Evolutionary conservation across 2,888 invertebrate genomes (phyloP), one percentile per base, ranked within the genome.

Genomic region (Apantesis nais): DNA sequence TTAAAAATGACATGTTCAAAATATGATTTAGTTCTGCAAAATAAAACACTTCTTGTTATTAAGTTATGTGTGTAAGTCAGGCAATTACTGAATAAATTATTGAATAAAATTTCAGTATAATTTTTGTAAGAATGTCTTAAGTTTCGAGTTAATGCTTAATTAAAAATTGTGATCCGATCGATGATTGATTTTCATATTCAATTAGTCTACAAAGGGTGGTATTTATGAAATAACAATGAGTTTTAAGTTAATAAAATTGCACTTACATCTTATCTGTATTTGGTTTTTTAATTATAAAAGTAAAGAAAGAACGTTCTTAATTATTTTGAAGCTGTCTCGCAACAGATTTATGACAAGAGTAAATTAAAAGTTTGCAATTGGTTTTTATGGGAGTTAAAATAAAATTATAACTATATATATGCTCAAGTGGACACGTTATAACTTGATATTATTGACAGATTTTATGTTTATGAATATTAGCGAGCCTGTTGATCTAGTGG

Each of bases 241-340:
- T 58, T 58, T 25, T 55, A 58, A 58, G 58, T 29, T 5, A 58
- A 29, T 58, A 29, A 58, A 58, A 58, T 29, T 14, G 5, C 58
- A 52, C 22, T 9, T 34, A n/a, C 48, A 14, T n/a, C 37, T 52
- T 64, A 14, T n/a, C 37, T 52, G 16, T 52, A 41, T 22, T 41
- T 41, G 55, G 19, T 31, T 48, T 19, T 52, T 62, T 52, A 68
- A 29, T 63, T 63, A 62, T 19, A 31, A 31, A 62, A 41, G 34
- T 39, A 39, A 64, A 60, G 22, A 58, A 66, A 66, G 11, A 70
- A n/a, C 52, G 41, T 16, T 31, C 12, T 70, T 62, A 66, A 70
- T 70, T 55, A 39, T 61, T 70, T 65, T 70, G 62, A 62, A 31
- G 60, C 52, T 55, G 65, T 66, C 70, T 62, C n/a, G 19, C 31